phyloP scores from a whole-genome alignment of 2,888 invertebrate species.

The Drosophila seclusa region DNA sequence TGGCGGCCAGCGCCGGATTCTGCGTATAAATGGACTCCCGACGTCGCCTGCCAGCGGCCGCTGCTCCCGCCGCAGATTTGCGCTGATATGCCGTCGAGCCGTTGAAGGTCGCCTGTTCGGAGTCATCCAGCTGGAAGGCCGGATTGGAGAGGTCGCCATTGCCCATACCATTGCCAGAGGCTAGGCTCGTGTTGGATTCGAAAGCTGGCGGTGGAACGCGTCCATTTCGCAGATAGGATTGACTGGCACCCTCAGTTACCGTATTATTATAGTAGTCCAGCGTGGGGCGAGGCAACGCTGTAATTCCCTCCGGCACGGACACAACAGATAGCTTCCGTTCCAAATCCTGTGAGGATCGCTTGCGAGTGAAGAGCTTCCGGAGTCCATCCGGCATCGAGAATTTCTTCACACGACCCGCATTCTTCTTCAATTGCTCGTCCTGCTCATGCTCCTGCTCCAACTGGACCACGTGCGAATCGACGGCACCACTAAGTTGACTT shows the following conservation, averaged over 20 bases:
- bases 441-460: slow-evolving; percentile 67
- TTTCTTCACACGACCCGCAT: slow-evolving; percentile 72
- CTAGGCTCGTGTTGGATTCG: slow-evolving; percentile 54
- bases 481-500: slow-evolving; percentile 65
- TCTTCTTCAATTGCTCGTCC: slow-evolving; percentile 64
- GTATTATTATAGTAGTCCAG: slow-evolving; percentile 80
- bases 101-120: slow-evolving; percentile 55
- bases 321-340: slow-evolving; percentile 81
- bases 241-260: slow-evolving; percentile 72
- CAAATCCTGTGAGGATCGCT: slow-evolving; percentile 79
- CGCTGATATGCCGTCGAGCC: slow-evolving; percentile 73
- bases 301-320: slow-evolving; percentile 80
- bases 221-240: slow-evolving; percentile 70
- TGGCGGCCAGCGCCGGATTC: slow-evolving; percentile 74
- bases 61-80: slow-evolving; percentile 41
- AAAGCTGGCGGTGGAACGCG: slow-evolving; percentile 59
- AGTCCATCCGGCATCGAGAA: slow-evolving; percentile 84
- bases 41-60: slow-evolving; percentile 63
- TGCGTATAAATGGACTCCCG: slow-evolving; percentile 82
- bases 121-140: slow-evolving; percentile 64
- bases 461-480: slow-evolving; percentile 72
- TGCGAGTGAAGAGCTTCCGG: slow-evolving; percentile 81
- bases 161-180: slow-evolving; percentile 32
- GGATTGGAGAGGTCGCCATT: slow-evolving; percentile 56
- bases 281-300: slow-evolving; percentile 49